phyloP scores from a whole-genome alignment of 1,140 invertebrate genomes.

The Ceratosolen fusciceps region DNA sequence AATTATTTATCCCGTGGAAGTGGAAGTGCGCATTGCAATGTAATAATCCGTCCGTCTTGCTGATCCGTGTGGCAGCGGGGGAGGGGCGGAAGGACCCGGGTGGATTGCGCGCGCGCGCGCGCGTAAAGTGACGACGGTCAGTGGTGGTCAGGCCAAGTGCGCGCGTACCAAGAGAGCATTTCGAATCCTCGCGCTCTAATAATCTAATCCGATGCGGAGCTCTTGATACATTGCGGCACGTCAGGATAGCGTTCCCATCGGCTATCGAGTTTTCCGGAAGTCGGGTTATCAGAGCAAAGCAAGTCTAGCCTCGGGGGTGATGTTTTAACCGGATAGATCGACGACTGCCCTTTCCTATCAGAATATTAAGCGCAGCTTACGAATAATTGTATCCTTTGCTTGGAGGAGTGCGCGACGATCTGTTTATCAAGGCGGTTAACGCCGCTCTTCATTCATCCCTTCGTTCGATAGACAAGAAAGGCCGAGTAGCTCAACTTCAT shows the following conservation, averaged over 20 bases:
- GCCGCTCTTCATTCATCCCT: background rate
- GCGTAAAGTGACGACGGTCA: too few relatives aligned
- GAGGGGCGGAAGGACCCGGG: too few relatives aligned
- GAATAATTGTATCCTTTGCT: background rate
- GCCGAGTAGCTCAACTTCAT: too few relatives aligned
- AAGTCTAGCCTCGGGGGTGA: background rate
- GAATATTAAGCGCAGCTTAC: background rate
- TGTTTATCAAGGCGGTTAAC: background rate
- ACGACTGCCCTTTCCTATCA: background rate
- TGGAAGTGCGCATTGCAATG: too few relatives aligned
- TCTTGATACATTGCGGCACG: slow-evolving; percentile 35
- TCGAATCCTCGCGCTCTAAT: slow-evolving; percentile 54
- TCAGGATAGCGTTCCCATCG: background rate
- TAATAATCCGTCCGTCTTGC: too few relatives aligned
- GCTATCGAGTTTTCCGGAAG: background rate
- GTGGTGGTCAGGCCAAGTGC: background rate
- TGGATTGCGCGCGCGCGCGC: background rate
- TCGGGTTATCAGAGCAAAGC: background rate
- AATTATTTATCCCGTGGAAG: too few relatives aligned
- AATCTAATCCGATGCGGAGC: slow-evolving; percentile 50
- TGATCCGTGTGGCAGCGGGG: too few relatives aligned
- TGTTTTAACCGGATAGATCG: background rate
- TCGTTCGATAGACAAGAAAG: background rate
- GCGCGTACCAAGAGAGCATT: slow-evolving; percentile 52
- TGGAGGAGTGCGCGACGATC: too few relatives aligned